Base-by-base conservation (phyloP, 2,797 vertebrate genomes). In the Tinamus major region DNA sequence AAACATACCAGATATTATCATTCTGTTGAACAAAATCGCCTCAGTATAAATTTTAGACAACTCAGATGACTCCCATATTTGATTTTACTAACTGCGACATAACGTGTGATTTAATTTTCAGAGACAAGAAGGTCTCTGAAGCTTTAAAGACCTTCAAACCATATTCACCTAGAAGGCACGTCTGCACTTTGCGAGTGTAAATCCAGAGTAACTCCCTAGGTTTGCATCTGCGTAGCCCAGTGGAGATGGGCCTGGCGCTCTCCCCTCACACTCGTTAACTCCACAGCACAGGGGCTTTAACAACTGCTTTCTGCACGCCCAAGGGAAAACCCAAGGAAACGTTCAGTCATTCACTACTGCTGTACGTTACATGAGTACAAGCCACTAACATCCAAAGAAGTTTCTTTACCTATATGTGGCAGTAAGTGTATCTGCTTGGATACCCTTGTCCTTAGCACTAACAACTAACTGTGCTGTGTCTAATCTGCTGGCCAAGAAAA, bases 181-280 rank as follows among this genome's bases (percentile, higher is more conserved):
- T 9, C 26, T 27, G 27, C 78, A 49, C 20, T 59, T 35, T 0
- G 0, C 0, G 0, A 27, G 7, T 8, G 10, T 19, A 2, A 3
- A 7, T 19, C 3, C 1, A 0, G 6, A 11, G 19, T 27, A 63
- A 72, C 14, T 35, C 19, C 11, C 49, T 3, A 0, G 31, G 37
- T 48, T 27, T 79, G 17, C 17, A 46, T 8, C 29, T 29, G 56
- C 17, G 3, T 63, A 59, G 24, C 9, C 27, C 10, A 67, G 51
- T 3, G 2, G 44, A 85, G 64, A 85, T 46, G 44, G 61, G 29
- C 14, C 51, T 33, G 27, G 41, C 0, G 2, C 29, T 67, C n/a
- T 82, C 72, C 59, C 64, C 70, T 53, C 42, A 21, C 8, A 35
- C 9, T 20, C 1, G 0, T 19, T 35, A 35, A 33, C 68, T 51